Evolutionary conservation across 2,113 vertebrate species (phyloP).

Genomic region (Scortum barcoo): DNA sequence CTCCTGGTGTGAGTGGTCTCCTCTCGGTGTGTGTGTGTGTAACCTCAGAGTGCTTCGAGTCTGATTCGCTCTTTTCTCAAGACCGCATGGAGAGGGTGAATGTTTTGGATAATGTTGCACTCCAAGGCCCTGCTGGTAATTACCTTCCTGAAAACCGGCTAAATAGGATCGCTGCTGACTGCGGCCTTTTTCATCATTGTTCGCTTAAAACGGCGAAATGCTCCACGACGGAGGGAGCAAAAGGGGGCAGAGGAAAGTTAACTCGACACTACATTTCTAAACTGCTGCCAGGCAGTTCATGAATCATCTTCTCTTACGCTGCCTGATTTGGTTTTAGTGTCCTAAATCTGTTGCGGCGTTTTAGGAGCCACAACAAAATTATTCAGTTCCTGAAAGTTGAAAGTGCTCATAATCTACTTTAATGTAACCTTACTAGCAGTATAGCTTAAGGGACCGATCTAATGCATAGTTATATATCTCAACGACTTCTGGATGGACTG

Average conservation of each 20-base stretch:
- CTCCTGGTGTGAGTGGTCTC: no score
- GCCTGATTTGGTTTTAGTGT: background rate
- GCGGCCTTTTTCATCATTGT: conserved; percentile 9
- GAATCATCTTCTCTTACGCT: background rate
- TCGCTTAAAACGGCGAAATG: background rate
- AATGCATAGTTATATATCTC: no score
- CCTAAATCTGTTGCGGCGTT: background rate
- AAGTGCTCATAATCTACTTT: background rate
- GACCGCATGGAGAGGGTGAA: conserved; percentile 14
- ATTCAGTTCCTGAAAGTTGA: background rate
- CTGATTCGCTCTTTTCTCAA: conserved; percentile 43
- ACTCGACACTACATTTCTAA: background rate
- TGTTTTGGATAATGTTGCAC: conserved; percentile 64
- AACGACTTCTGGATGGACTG: background rate
- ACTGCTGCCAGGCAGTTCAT: background rate
- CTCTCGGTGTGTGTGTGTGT: no score
- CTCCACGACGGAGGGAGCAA: background rate
- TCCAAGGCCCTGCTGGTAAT: conserved; percentile 55
- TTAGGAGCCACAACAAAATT: background rate
- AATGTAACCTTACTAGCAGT: background rate
- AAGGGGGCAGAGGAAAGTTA: background rate
- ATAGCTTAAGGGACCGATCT: background rate
- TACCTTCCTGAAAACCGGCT: conserved; percentile 32
- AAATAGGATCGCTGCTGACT: conserved; percentile 23
- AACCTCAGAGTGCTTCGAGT: conserved; percentile 16